Base-by-base conservation (phyloP, 2,113 vertebrate species). In the Artemisiospiza belli region DNA sequence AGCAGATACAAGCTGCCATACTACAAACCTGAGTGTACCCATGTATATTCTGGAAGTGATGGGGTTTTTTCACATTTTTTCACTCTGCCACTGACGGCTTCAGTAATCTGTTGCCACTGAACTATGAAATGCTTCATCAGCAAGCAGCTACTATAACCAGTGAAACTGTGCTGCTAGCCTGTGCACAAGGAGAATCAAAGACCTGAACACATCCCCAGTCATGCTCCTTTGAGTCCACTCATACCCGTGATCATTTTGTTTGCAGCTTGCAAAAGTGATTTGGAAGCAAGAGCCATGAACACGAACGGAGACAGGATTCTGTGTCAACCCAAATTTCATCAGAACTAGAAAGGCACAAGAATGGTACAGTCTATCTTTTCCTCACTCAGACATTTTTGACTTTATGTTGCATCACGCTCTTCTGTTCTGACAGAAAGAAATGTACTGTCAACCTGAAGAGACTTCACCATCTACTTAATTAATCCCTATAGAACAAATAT, bases 361-460 rank as follows among this genome's bases (percentile, higher is more conserved):
- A 31, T 37, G 3, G 33, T 30, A 83, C 66, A 41, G 35, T 46
- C 58, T 2, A 18, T 27, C 10, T 62, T 90, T 66, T 63, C 25
- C 31, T 52, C 15, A 4, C 33, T 72, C 54, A 64, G 27, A 57
- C 6, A 10, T 72, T 75, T 62, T 43, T 21, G 7, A 57, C 51
- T 89, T 37, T n/a, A 76, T 4, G 14, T 28, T 55, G 30, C 30
- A 23, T 37, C 47, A 54, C 47, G 37, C 46, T 63, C 37, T 61
- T 20, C 27, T 92, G 44, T 90, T 94, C n/a, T 94, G 64, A 80
- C 25, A 89, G 64, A 80, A 22, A 89, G 55, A 72, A 74, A 24
- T 69, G 24, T 49, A 27, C n/a, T 61, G 20, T 30, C 54, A 82
- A 59, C 16, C 31, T 63, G 13, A 83, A 5, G 21, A 92, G 30